phyloP scores from a whole-genome alignment of 2,113 vertebrate genomes.

The Pristiophorus japonicus region DNA sequence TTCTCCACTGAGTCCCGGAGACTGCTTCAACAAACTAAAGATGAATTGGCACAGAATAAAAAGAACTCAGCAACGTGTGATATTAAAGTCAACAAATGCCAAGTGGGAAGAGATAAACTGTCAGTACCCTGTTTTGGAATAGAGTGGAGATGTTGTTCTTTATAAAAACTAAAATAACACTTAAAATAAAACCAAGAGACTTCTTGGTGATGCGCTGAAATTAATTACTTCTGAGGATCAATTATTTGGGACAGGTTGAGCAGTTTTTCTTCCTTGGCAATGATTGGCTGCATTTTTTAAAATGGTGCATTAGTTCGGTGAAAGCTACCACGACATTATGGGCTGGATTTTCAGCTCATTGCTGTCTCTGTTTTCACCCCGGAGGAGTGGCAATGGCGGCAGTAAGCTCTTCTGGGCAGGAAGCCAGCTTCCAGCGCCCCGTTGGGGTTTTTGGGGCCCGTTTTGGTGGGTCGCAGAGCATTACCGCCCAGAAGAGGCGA shows the following conservation, averaged over 20 bases:
- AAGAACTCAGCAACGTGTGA: neutral
- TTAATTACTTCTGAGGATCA: neutral
- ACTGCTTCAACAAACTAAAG: neutral
- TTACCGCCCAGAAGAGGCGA: no score
- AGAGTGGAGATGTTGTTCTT: neutral
- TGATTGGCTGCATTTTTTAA: neutral
- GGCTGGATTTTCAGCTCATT: no score
- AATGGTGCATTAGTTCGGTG: neutral
- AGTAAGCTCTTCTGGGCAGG: no score
- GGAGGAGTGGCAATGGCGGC: no score
- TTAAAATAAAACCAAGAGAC: neutral
- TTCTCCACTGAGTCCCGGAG: no score
- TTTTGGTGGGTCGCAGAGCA: no score
- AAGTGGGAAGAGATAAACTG: neutral
- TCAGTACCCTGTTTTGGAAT: neutral
- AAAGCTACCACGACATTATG: neutral
- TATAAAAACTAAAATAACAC: neutral
- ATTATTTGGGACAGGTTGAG: neutral
- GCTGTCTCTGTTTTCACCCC: no score
- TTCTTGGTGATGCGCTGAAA: neutral
- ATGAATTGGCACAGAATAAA: neutral
- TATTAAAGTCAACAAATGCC: neutral
- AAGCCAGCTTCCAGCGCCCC: no score
- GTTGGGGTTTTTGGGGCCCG: no score
- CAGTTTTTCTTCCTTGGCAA: neutral